These are phyloP conservation scores for Ciconia stormi DNA, from an alignment of 2,113 vertebrate genomes.

Conservation along the genomic window DNA sequence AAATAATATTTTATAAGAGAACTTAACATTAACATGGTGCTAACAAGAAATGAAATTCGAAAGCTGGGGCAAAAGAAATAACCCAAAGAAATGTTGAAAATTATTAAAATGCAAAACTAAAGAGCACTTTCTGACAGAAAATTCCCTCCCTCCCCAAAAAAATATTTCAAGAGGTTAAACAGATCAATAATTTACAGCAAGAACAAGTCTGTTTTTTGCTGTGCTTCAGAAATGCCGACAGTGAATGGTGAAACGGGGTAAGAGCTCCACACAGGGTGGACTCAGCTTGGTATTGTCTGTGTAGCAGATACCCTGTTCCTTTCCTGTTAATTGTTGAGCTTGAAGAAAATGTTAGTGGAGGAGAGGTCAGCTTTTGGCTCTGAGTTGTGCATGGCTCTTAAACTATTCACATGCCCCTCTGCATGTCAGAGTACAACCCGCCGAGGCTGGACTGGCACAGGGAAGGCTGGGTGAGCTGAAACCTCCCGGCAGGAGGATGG, in stretches of 20 bases:
- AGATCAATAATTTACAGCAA: not conserved
- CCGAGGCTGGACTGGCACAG: fast-evolving
- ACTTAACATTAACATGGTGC: not conserved
- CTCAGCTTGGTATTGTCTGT: not conserved
- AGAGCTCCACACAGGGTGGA: fast-evolving
- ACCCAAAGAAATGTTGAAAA: not conserved
- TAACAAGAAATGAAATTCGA: not conserved
- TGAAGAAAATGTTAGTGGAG: not conserved
- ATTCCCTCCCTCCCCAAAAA: not conserved
- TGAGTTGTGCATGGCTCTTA: not conserved
- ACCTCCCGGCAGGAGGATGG: fast-evolving
- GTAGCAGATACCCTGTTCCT: not conserved
- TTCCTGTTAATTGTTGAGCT: not conserved
- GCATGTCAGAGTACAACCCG: fast-evolving
- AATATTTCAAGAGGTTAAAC: not conserved
- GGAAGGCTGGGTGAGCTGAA: not conserved
- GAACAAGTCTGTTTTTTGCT: not conserved
- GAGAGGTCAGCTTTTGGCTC: not conserved
- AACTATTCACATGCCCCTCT: not conserved
- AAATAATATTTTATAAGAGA: not conserved
- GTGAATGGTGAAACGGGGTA: fast-evolving
- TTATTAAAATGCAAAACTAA: not conserved
- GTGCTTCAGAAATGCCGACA: not conserved
- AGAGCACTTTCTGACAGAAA: not conserved
- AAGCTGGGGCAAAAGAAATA: not conserved